Evolutionary conservation across 2,888 invertebrate species (phyloP), one percentile per base, ranked within the genome.

Genomic region (Napeogenes inachia): DNA sequence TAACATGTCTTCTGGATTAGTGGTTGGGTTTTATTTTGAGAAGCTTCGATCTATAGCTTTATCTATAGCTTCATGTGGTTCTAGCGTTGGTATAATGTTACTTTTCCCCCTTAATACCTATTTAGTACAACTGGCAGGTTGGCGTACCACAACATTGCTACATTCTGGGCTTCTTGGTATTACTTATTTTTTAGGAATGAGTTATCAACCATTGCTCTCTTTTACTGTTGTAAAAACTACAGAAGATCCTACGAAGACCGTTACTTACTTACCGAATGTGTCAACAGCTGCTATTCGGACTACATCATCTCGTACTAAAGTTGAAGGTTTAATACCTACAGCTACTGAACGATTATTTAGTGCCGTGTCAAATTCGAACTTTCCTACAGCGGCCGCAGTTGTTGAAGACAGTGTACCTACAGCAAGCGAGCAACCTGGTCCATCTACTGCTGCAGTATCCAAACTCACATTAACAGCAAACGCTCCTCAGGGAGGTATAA

Each of bases 21-120:
- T 90, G 13, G 89, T 89, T 2, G 89, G 89, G 13, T 90, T 89
- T 76, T 89, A 90, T 74, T 90, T 90, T 72, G 88, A 89, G 71
- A 84, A 70, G 70, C 71, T 84, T 38, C 78, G 89, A 30, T 76
- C 88, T 3, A 35, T 89, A 46, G 87, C 88, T 13, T 71, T 89
- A 68, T 66, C 89, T 8, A 75, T 89, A 68, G 70, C 85, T 50
- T 75, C 80, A 2, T 73, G 76, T 66, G 89, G 89, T 54, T 86
- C 88, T 30, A 86, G 88, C 74, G 45, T 81, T 50, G 89, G 89
- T n/a, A 73, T 88, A 32, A 85, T 81, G 81, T 6, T 75, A 30
- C 76, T 88, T 73, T 88, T 78, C 71, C 81, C 82, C 50, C 45
- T 84, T 56, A 89, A 89, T 71, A 58, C 77, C 30, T 75, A 81